phyloP scores from a whole-genome alignment of 2,888 invertebrate species.

The Cheilosia impressa region DNA sequence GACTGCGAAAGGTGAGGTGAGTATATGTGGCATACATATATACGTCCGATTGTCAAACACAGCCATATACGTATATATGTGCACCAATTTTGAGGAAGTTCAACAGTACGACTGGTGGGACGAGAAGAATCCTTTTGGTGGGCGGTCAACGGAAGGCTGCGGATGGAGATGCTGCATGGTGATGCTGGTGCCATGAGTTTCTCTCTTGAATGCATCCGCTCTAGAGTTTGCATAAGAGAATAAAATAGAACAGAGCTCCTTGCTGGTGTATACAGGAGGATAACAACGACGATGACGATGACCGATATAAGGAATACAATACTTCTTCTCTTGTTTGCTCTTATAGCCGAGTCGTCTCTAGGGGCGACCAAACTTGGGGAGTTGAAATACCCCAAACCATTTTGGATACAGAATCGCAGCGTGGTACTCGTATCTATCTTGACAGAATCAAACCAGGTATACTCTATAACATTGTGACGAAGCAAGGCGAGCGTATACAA shows the following conservation, averaged over 20 bases:
- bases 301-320: slow-evolving; percentile 62
- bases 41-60: slow-evolving; percentile 66
- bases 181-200: slow-evolving; percentile 73
- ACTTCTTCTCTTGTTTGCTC: slow-evolving; percentile 52
- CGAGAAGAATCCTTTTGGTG: slow-evolving; percentile 62
- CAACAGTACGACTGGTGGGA: slow-evolving; percentile 54
- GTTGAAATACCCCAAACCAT: slow-evolving; percentile 39
- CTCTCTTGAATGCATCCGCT: slow-evolving; percentile 71
- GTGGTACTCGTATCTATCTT: slow-evolving; percentile 57
- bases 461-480: slow-evolving; percentile 18
- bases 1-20: slow-evolving; percentile 23
- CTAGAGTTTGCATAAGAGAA: slow-evolving; percentile 69
- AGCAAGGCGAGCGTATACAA: slow-evolving; percentile 30
- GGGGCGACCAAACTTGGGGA: slow-evolving; percentile 13
- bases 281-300: slow-evolving; percentile 38
- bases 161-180: slow-evolving; percentile 49
- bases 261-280: slow-evolving; percentile 51
- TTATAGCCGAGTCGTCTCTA: slow-evolving; percentile 36
- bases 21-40: slow-evolving; percentile 1
- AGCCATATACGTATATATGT: slow-evolving; percentile 44
- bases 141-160: slow-evolving; percentile 54
- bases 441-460: slow-evolving; percentile 60
- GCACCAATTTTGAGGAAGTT: slow-evolving; percentile 65
- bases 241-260: slow-evolving; percentile 54
- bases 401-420: slow-evolving; percentile 56